Evolutionary conservation across 1,140 invertebrate genomes (phyloP).

Genomic region (Megalonaias nervosa): DNA sequence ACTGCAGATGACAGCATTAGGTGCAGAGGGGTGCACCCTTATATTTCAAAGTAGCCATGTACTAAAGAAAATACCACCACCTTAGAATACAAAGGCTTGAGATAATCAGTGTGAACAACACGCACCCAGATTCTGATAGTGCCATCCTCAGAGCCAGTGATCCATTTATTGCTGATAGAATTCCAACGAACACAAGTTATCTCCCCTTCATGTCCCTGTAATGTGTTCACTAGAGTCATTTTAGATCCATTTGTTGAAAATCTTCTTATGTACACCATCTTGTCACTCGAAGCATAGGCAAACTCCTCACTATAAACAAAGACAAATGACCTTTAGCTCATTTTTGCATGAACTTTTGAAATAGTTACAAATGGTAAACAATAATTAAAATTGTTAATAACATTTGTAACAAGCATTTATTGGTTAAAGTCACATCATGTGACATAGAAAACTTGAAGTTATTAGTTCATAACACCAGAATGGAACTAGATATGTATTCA

Average conservation of each 20-base stretch:
- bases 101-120: too few species aligned
- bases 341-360: too few species aligned
- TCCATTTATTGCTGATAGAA: slow-evolving; percentile 59
- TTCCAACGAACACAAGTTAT: slow-evolving; percentile 69
- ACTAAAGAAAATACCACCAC: too few species aligned
- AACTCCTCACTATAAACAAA: slow-evolving; percentile 63
- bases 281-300: slow-evolving; percentile 70
- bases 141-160: slow-evolving; percentile 69
- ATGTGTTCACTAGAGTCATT: slow-evolving; percentile 68
- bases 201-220: slow-evolving; percentile 68
- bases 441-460: too few species aligned
- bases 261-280: slow-evolving; percentile 70
- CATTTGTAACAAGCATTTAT: too few species aligned
- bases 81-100: too few species aligned
- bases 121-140: slow-evolving; percentile 70
- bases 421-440: too few species aligned
- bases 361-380: too few species aligned
- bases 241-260: slow-evolving; percentile 64
- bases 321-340: background rate
- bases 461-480: too few species aligned
- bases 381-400: too few species aligned
- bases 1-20: too few species aligned
- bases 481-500: too few species aligned
- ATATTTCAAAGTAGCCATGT: background rate
- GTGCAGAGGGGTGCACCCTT: background rate